Conservation (phyloP, 2,113 vertebrate species). For the Rynchops niger region DNA sequence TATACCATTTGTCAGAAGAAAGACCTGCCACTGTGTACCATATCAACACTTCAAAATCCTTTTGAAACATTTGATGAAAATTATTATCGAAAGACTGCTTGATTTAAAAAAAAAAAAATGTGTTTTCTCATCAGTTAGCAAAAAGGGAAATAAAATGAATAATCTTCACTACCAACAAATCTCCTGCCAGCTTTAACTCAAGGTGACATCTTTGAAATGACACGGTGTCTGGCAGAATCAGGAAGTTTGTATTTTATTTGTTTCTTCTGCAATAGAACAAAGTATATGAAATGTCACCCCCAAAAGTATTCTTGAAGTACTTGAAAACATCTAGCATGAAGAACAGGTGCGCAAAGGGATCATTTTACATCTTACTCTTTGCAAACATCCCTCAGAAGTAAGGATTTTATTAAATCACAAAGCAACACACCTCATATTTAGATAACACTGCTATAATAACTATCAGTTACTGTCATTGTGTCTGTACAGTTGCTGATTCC, state of each 20-base stretch:
- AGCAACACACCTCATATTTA: background rate
- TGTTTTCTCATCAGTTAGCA: background rate
- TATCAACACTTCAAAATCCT: background rate
- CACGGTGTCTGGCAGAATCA: background rate
- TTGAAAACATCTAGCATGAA: background rate
- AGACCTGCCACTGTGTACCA: background rate
- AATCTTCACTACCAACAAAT: background rate
- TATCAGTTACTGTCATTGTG: background rate
- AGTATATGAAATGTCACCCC: background rate
- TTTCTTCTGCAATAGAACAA: background rate
- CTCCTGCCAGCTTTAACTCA: background rate
- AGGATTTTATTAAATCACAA: background rate
- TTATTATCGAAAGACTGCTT: background rate
- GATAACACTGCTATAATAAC: background rate
- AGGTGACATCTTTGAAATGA: background rate
- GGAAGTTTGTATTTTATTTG: background rate
- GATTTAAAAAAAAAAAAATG: background rate
- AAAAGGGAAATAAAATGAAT: background rate
- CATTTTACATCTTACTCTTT: background rate
- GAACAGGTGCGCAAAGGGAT: background rate
- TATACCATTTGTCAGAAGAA: background rate
- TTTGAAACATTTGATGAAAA: background rate
- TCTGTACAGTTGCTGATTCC: background rate
- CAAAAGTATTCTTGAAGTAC: background rate
- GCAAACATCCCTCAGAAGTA: background rate